Evolutionary conservation across 1,140 invertebrate species (phyloP).

Genomic region (Heliconius eleuchia): DNA sequence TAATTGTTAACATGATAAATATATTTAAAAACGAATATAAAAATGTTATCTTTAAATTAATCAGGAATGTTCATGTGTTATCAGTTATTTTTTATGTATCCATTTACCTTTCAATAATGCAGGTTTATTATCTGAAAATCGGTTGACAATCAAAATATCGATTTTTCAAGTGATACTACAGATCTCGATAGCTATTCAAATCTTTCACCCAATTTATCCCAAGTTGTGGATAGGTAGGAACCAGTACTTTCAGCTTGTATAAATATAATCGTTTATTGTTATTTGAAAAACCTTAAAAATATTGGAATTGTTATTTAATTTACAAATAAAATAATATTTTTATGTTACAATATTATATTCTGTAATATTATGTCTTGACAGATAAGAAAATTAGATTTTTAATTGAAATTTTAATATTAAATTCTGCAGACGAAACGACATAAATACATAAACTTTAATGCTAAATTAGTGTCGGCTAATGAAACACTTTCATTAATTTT

Average conservation of each 20-base stretch:
- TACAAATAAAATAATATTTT: too few species aligned
- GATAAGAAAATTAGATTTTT: too few species aligned
- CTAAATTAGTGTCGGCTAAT: neutral
- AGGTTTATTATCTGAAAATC: conserved; percentile 16
- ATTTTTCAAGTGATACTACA: conserved; percentile 26
- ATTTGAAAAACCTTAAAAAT: neutral
- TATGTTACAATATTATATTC: too few species aligned
- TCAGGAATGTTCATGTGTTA: too few species aligned
- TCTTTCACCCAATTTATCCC: conserved; percentile 34
- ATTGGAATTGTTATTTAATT: neutral
- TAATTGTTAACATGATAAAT: too few species aligned
- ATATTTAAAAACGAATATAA: too few species aligned
- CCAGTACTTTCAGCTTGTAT: neutral
- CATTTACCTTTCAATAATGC: neutral
- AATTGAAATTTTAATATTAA: too few species aligned
- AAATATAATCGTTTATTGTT: neutral
- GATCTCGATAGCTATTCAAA: conserved; percentile 29
- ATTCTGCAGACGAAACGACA: too few species aligned
- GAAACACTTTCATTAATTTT: neutral
- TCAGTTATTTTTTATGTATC: neutral
- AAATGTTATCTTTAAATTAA: too few species aligned
- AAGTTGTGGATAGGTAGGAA: conserved; percentile 18
- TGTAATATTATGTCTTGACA: too few species aligned
- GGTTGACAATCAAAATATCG: conserved; percentile 27
- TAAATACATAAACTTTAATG: too few species aligned